phyloP scores from a whole-genome alignment of 2,797 vertebrate genomes.

The Bucorvus abyssinicus region DNA sequence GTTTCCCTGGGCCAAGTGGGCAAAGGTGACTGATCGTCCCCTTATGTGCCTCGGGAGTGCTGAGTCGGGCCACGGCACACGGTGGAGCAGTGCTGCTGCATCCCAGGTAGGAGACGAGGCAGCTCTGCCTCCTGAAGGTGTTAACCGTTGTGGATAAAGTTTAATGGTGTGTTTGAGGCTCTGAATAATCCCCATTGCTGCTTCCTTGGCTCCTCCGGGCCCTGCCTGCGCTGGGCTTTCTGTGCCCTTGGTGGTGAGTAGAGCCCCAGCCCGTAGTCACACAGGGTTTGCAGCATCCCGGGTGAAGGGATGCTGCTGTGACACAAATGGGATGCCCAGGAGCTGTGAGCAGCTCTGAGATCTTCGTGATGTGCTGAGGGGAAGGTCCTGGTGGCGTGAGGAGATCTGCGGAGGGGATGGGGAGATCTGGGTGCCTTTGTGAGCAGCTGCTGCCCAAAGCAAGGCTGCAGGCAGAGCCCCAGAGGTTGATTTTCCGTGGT shows the following conservation, averaged over 20 bases:
- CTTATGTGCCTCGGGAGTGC: accelerated
- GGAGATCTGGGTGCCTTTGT: not conserved
- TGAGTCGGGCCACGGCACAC: no score
- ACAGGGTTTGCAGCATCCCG: accelerated
- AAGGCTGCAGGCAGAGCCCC: not conserved
- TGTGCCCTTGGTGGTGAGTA: not conserved
- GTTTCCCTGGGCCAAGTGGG: not conserved
- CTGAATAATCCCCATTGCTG: constrained; percentile 18
- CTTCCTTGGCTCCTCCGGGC: constrained; percentile 24
- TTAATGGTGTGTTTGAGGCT: constrained; percentile 59
- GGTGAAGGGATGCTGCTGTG: not conserved
- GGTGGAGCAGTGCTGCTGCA: not conserved
- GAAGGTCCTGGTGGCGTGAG: not conserved
- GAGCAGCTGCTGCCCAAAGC: not conserved
- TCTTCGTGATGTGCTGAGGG: not conserved
- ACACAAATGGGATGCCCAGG: not conserved
- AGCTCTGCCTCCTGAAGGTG: not conserved
- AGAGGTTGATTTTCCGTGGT: not conserved
- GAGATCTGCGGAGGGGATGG: not conserved
- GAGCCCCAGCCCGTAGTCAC: not conserved
- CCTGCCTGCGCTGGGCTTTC: not conserved
- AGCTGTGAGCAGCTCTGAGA: not conserved
- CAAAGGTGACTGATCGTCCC: not conserved
- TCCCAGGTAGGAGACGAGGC: not conserved
- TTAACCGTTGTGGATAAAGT: constrained; percentile 63